Evolutionary conservation across 2,888 invertebrate species (phyloP), one percentile per base, ranked within the genome.

Genomic region (Calameuta filiformis): DNA sequence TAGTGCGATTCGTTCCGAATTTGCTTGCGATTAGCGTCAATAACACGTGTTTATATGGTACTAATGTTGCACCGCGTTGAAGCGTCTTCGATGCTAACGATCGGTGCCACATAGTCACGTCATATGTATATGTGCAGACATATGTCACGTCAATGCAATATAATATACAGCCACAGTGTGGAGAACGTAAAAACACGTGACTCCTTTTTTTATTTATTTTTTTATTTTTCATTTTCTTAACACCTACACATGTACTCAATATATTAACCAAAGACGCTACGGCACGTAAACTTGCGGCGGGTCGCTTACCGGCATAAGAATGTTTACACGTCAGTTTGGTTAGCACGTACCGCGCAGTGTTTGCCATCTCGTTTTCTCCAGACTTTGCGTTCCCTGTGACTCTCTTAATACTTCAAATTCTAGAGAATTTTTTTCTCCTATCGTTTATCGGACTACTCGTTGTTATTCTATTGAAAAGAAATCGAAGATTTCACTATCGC

Each of bases 1-100:
- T 88, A 87, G 80, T 77, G 69, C 81, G 78, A 85, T 85, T 85
- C 79, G 71, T 56, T 77, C 75, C 79, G 82, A 84, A 85, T 87
- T 85, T 82, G 75, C 75, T 75, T 74, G 73, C 75, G 76, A 75
- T 84, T 85, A 85, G 80, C 83, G 77, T 77, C 80, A 76, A 81
- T 80, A 75, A 84, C 76, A 83, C 85, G 35, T 35, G 80, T 56
- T 56, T 56, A 56, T 56, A 56, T 1, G 56, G 56, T 56, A 56
- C 56, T 56, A 56, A 56, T 23, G 56, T 56, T 56, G 56, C 23
- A 23, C 23, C 56, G 56, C 23, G 2, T 56, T 56, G 56, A 56
- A 23, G 56, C 56, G 9, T 56, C 23, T 56, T 23, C 23, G 56
- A 56, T 15, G 40, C 40, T 40, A 56, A 23, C 56, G 56, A 56